Evolutionary conservation across 2,888 invertebrate genomes (phyloP).

Genomic region (Amphipyra berbera): DNA sequence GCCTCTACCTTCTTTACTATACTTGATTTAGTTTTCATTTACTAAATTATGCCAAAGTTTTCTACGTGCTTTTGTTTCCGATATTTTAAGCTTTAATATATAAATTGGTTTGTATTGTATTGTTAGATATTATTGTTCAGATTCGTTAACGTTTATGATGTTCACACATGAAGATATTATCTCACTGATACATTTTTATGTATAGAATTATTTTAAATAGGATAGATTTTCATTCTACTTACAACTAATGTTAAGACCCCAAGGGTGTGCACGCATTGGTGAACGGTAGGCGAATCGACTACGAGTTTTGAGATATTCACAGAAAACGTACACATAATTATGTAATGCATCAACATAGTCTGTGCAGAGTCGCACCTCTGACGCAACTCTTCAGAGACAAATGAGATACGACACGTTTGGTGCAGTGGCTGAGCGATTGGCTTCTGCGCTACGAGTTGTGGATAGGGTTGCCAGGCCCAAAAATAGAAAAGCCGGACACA

Average conservation of each 20-base stretch:
- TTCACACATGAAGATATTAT: conserved; percentile 33
- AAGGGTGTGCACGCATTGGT: neutral
- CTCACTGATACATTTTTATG: conserved; percentile 5
- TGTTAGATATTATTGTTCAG: conserved; percentile 50
- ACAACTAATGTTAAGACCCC: neutral
- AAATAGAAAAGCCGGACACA: too few relatives aligned
- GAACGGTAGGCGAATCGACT: neutral
- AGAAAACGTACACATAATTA: too few relatives aligned
- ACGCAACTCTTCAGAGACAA: neutral
- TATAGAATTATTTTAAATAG: conserved; percentile 2
- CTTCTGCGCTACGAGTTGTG: too few relatives aligned
- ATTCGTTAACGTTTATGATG: conserved; percentile 46
- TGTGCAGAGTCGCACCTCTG: too few relatives aligned
- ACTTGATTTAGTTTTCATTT: conserved; percentile 12
- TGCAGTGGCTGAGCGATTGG: too few relatives aligned
- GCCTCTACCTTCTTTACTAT: conserved; percentile 44
- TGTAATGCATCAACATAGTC: too few relatives aligned
- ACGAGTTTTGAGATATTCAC: too few relatives aligned
- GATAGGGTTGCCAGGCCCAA: too few relatives aligned
- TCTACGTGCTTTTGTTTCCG: conserved; percentile 33
- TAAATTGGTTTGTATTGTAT: conserved; percentile 43
- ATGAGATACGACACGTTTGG: too few relatives aligned
- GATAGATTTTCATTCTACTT: conserved; percentile 7
- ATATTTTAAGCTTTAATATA: conserved; percentile 49
- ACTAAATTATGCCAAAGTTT: conserved; percentile 55